Percentiles rank a stretch among this genome's conserved stretches.
These are phyloP conservation scores for Cephus nigrinus DNA, from an alignment of 2,888 invertebrate genomes.

Conservation along the genomic window DNA sequence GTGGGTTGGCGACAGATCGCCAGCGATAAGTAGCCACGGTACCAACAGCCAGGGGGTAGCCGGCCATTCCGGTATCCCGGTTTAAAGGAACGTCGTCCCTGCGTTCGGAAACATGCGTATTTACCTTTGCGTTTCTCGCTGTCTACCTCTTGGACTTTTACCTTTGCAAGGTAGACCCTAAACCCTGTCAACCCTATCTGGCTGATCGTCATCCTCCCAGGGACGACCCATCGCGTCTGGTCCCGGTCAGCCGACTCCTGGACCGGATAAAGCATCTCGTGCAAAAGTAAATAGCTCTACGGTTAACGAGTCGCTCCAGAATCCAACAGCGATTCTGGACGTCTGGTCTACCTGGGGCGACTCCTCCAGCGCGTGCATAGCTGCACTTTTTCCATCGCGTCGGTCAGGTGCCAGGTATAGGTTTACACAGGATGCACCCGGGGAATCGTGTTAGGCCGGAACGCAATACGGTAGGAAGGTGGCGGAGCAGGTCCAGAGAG, in stretches of 20 bases:
- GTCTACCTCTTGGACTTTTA: not conserved
- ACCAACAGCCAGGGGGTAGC: not conserved
- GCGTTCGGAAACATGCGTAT: not conserved
- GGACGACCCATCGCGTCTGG: too few species aligned
- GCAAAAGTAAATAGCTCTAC: not conserved
- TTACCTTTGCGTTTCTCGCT: not conserved
- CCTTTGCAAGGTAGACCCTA: not conserved
- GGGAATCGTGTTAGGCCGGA: not conserved
- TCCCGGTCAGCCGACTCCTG: not conserved
- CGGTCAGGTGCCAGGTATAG: not conserved
- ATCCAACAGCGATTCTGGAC: not conserved
- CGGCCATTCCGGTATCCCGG: not conserved
- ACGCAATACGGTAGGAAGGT: not conserved
- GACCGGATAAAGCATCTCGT: not conserved
- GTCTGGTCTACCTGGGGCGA: not conserved
- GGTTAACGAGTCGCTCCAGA: not conserved
- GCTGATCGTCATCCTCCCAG: not conserved
- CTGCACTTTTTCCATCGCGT: not conserved
- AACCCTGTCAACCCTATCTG: not conserved
- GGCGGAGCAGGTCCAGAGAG: not conserved
- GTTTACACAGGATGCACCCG: not conserved
- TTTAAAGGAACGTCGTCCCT: not conserved
- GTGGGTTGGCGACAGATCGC: constrained; percentile 45
- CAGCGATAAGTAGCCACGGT: constrained; percentile 29
- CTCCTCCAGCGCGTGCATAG: not conserved